Conservation (phyloP, 1,140 invertebrate species). For the Acromyrmex heyeri region DNA sequence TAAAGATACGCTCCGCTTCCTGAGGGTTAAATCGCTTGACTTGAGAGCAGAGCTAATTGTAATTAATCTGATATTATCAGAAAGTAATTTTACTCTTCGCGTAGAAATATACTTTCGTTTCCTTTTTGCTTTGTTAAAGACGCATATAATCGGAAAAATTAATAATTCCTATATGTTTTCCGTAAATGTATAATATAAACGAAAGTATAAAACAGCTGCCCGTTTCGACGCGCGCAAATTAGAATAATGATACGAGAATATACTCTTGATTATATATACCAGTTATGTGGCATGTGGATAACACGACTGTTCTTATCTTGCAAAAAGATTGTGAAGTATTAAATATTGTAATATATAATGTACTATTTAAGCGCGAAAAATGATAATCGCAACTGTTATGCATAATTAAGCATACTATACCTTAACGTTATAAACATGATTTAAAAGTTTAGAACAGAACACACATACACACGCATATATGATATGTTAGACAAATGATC, state of each 20-base stretch:
- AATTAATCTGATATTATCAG: constrained; percentile 45
- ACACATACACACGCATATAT: constrained; percentile 21
- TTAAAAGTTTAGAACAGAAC: constrained; percentile 67
- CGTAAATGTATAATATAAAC: constrained; percentile 73
- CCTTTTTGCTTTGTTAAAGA: constrained; percentile 29
- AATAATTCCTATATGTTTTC: constrained; percentile 48
- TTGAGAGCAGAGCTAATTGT: constrained; percentile 50
- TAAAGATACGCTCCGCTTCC: constrained; percentile 36
- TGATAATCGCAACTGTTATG: constrained; percentile 82
- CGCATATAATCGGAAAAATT: constrained; percentile 29
- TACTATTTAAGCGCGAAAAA: constrained; percentile 81
- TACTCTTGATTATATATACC: constrained; percentile 47
- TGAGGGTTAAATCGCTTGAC: constrained; percentile 12
- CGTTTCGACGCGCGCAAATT: constrained; percentile 64
- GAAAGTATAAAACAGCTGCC: constrained; percentile 73
- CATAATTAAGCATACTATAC: constrained; percentile 63
- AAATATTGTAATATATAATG: constrained; percentile 81
- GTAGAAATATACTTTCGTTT: constrained; percentile 33
- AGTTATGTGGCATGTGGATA: constrained; percentile 59
- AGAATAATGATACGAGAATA: constrained; percentile 32
- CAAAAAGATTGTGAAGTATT: constrained; percentile 82
- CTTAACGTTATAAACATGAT: constrained; percentile 64
- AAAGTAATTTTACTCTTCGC: constrained; percentile 27
- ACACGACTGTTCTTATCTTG: constrained; percentile 77
- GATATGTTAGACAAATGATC: constrained; percentile 58